phyloP scores from a whole-genome alignment of 2,797 vertebrate genomes.

The Macroramphosus scolopax region DNA sequence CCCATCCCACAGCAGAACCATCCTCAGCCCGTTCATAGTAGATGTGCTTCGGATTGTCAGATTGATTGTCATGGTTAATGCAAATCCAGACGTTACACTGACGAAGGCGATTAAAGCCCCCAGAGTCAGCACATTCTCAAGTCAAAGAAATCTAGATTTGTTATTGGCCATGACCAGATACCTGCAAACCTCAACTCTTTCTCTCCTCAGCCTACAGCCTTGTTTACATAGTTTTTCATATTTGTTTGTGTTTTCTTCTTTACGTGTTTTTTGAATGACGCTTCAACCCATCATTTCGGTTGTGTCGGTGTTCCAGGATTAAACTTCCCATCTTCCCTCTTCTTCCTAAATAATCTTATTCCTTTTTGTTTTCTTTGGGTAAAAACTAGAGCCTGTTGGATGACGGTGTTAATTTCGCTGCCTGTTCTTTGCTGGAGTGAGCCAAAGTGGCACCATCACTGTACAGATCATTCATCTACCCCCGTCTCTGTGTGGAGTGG shows the following conservation, averaged over 20 bases:
- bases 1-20: slow-evolving; percentile 34
- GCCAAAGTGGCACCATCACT: too few relatives aligned
- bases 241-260: slow-evolving; percentile 46
- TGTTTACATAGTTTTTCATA: slow-evolving; percentile 37
- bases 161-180: slow-evolving; percentile 49
- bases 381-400: too few relatives aligned
- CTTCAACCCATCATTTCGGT: slow-evolving; percentile 24
- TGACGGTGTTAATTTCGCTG: too few relatives aligned
- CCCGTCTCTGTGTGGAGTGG: too few relatives aligned
- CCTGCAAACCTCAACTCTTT: slow-evolving; percentile 30
- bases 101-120: slow-evolving; percentile 1
- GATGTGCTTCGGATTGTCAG: slow-evolving; percentile 38
- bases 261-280: slow-evolving; percentile 38
- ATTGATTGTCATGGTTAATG: slow-evolving; percentile 49
- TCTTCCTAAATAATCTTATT: slow-evolving; percentile 19
- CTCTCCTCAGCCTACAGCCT: slow-evolving; percentile 25
- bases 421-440: too few relatives aligned
- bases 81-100: slow-evolving; percentile 29
- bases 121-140: slow-evolving; percentile 8
- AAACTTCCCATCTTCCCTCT: slow-evolving; percentile 12
- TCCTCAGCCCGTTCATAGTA: slow-evolving; percentile 44
- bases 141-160: slow-evolving; percentile 13
- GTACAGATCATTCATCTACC: too few relatives aligned
- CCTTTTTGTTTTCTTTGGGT: slow-evolving; percentile 28
- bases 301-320: slow-evolving; percentile 23